Evolutionary conservation across 1,140 invertebrate species (phyloP), one percentile per base, ranked within the genome.

Genomic region (Brachionus calyciflorus): DNA sequence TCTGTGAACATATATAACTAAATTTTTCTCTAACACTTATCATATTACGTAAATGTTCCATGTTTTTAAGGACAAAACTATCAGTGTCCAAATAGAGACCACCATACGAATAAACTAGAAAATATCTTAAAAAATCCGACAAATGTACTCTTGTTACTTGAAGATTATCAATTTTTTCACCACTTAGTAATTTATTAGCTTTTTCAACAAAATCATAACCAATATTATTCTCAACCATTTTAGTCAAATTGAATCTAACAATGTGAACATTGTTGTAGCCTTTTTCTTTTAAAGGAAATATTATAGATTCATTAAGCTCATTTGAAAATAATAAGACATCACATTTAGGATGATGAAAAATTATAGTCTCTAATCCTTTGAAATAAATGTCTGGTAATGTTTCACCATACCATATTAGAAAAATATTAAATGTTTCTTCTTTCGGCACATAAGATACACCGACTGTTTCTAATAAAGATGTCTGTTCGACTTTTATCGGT

Each of bases 251-350:
- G n/a, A 33, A 60, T 21, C 55, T 26, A 2, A 60, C 55, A 17
- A 60, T 17, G 4, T 33, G 33, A 6, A 60, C n/a, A 19, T 60
- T 60, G 7, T 30, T 30, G 33, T n/a, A 17, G 9, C 33, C 33
- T 37, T 37, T 37, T 33, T 60, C 37, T n/a, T 37, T 60, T 10
- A 60, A 19, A 7, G 30, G 5, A 0, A 9, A 33, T 19, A 60
- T 37, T 33, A 28, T 19, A 4, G 30, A 28, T 37, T 19, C 3
- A 17, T 60, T 14, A 6, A 60, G 17, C 19, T 60, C 55, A 37
- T 60, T 60, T 60, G 55, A 60, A 60, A 40, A 60, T n/a, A 60
- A 14, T 33, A 60, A 37, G 19, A 60, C 37, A 37, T 60, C 55
- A 37, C 28, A 26, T 17, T 60, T 40, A 19, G 55, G 55, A 60